These are phyloP conservation scores for Eubasilissa regina DNA, from an alignment of 1,140 invertebrate genomes.

Conservation along the genomic window DNA sequence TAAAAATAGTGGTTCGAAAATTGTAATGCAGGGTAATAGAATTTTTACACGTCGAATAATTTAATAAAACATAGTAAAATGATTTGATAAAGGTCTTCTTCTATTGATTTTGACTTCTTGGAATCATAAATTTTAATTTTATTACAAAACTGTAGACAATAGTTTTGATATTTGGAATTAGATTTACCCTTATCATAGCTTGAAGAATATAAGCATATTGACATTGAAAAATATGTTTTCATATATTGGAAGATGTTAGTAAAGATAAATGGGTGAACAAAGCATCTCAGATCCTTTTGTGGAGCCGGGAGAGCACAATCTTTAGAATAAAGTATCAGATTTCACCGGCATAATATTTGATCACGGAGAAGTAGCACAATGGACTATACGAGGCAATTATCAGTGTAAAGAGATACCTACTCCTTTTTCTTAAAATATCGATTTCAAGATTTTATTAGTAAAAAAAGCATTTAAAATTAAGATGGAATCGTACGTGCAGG, in stretches of 20 bases:
- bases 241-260: slow-evolving; percentile 52
- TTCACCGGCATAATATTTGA: slow-evolving; percentile 54
- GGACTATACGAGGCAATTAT: slow-evolving; percentile 52
- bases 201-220: slow-evolving; percentile 40
- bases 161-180: slow-evolving; percentile 1
- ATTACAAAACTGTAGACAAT: not conserved
- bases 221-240: slow-evolving; percentile 54
- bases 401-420: slow-evolving; percentile 52
- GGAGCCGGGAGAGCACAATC: slow-evolving; percentile 51
- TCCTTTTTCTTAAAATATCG: slow-evolving; percentile 43
- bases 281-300: slow-evolving; percentile 40
- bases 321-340: slow-evolving; percentile 53
- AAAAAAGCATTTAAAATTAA: slow-evolving; percentile 1
- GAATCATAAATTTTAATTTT: too few relatives aligned
- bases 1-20: too few relatives aligned
- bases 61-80: too few relatives aligned
- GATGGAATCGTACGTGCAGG: not conserved
- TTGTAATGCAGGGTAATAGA: too few relatives aligned
- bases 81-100: too few relatives aligned
- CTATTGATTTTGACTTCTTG: too few relatives aligned
- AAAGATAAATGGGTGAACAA: slow-evolving; percentile 56
- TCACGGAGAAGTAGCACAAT: slow-evolving; percentile 42
- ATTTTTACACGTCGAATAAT: too few relatives aligned
- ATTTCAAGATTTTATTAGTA: slow-evolving; percentile 17
- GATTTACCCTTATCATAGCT: slow-evolving; percentile 18